Evolutionary conservation across 2,888 invertebrate species (phyloP).

Genomic region (Alsophila aescularia): DNA sequence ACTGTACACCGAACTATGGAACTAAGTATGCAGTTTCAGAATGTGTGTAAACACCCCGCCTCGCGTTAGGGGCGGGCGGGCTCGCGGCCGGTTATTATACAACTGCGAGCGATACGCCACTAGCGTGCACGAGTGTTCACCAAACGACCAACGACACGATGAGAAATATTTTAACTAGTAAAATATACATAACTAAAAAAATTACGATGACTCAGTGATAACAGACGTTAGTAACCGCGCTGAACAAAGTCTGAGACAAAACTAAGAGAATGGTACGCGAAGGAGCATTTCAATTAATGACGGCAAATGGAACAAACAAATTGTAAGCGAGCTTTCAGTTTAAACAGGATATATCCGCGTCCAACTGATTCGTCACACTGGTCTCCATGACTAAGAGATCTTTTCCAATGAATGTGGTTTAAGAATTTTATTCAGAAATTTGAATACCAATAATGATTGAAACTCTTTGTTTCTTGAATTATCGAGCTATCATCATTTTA

Average conservation of each 20-base stretch:
- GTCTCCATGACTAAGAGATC: conserved; percentile 11
- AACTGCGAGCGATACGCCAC: conserved; percentile 64
- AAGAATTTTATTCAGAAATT: neutral
- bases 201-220: conserved; percentile 20
- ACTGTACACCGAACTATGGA: conserved; percentile 45
- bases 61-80: conserved; percentile 63
- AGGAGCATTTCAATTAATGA: conserved; percentile 71
- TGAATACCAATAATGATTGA: neutral
- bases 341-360: conserved; percentile 79
- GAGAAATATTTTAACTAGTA: conserved; percentile 23
- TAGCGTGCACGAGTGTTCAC: conserved; percentile 40
- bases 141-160: conserved; percentile 32
- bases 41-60: conserved; percentile 39
- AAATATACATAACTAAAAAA: conserved; percentile 13
- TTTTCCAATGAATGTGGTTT: neutral
- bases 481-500: conserved; percentile 4
- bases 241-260: conserved; percentile 50
- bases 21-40: conserved; percentile 37
- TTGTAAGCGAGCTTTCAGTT: conserved; percentile 70
- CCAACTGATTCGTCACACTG: conserved; percentile 41
- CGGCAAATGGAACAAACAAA: conserved; percentile 66
- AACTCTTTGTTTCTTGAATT: conserved; percentile 5
- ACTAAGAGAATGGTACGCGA: conserved; percentile 58
- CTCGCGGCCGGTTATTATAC: conserved; percentile 67
- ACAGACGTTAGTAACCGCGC: conserved; percentile 30